Percentiles rank a stretch among this genome's conserved stretches.
These are phyloP conservation scores for Calameuta pallipes DNA, from an alignment of 2,888 invertebrate genomes.

Conservation along the genomic window DNA sequence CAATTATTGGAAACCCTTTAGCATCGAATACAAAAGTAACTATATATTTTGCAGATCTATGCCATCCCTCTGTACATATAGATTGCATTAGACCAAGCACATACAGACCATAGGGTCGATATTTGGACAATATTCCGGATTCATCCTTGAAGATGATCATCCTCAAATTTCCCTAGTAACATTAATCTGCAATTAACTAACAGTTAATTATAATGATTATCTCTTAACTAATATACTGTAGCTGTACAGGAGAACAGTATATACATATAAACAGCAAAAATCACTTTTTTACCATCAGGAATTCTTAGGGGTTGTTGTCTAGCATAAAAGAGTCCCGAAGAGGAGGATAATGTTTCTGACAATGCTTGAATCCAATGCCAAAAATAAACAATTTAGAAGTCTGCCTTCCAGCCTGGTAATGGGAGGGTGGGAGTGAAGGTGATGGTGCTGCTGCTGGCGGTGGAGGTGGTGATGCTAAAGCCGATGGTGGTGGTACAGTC, in stretches of 20 bases:
- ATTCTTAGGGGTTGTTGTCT: background rate
- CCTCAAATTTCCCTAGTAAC: background rate
- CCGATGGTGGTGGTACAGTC: background rate
- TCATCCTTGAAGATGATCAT: background rate
- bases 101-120: background rate
- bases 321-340: background rate
- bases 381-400: constrained; percentile 54
- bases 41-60: background rate
- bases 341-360: constrained; percentile 31
- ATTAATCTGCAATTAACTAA: background rate
- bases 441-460: too few relatives aligned
- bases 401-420: constrained; percentile 33
- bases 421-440: constrained; percentile 10
- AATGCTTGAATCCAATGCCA: constrained; percentile 51
- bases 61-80: background rate
- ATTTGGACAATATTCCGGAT: background rate
- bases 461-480: background rate
- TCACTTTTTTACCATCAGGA: background rate
- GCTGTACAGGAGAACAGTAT: too few relatives aligned
- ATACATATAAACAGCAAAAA: background rate
- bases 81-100: background rate
- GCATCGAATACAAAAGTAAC: background rate
- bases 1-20: background rate
- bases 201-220: background rate
- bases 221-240: background rate